Conservation (phyloP, 2,113 vertebrate genomes). For the Todiramphus saurophagus region DNA sequence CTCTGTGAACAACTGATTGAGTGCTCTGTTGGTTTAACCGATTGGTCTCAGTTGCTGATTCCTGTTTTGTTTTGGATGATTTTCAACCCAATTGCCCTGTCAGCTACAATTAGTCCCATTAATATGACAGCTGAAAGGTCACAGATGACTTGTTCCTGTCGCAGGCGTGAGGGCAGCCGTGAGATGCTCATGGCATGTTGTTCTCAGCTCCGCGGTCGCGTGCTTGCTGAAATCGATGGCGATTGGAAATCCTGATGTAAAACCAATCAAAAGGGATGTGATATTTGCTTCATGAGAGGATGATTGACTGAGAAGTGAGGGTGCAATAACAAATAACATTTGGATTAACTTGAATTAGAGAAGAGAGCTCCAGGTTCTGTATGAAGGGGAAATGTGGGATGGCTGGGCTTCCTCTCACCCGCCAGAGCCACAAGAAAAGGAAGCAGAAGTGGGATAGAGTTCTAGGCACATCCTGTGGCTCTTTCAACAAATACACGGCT, state of each 20-base stretch:
- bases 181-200: not conserved
- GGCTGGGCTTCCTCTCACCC: not conserved
- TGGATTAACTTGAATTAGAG: conserved; percentile 14
- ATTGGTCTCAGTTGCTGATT: conserved; percentile 43
- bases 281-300: not conserved
- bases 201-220: rapidly evolving
- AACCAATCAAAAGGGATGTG: not conserved
- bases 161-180: not conserved
- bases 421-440: not conserved
- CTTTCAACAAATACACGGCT: not conserved
- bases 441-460: not conserved
- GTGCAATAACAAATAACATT: not conserved
- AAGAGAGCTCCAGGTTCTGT: not conserved
- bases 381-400: not conserved
- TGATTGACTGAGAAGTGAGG: not conserved
- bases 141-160: not conserved
- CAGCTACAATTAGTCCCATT: conserved; percentile 42
- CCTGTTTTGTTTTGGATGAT: conserved; percentile 61
- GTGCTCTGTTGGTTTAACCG: conserved; percentile 41
- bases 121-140: conserved; percentile 37
- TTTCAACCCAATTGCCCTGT: conserved; percentile 50
- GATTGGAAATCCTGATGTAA: not conserved
- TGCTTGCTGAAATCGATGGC: not conserved
- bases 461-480: not conserved
- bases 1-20: not conserved